Conservation (phyloP, 2,113 vertebrate genomes). For the Tenrec ecaudatus region DNA sequence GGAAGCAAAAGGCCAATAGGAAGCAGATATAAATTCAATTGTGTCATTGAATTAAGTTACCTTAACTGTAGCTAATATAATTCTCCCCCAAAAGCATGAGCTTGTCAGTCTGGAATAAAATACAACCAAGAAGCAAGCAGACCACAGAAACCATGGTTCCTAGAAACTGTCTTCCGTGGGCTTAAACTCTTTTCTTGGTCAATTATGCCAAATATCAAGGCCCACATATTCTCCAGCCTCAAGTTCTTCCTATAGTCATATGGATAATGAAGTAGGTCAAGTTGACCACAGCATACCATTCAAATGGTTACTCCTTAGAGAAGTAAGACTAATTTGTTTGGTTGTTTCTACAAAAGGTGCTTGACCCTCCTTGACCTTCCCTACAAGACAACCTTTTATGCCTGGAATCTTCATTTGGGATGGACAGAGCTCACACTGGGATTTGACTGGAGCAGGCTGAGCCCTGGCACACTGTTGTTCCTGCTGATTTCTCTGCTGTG, state of each 20-base stretch:
- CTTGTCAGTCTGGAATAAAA: no score
- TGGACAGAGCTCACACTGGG: background rate
- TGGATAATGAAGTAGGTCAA: no score
- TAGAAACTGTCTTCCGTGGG: no score
- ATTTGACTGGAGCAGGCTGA: background rate
- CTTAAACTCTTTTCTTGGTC: no score
- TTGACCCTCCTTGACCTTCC: background rate
- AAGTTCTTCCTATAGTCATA: no score
- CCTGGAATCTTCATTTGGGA: background rate
- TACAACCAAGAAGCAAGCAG: no score
- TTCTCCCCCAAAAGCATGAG: no score
- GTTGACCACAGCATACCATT: background rate
- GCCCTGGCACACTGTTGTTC: background rate
- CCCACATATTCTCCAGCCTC: no score
- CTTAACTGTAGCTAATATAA: background rate
- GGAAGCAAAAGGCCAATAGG: background rate
- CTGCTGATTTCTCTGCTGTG: background rate
- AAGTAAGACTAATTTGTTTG: background rate
- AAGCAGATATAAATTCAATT: constrained; percentile 1
- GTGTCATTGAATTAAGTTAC: background rate
- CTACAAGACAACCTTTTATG: background rate
- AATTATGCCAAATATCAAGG: no score
- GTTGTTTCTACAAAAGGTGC: background rate
- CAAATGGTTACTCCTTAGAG: background rate
- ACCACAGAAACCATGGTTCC: no score